Evolutionary conservation across 2,888 invertebrate genomes (phyloP), one percentile per base, ranked within the genome.

Genomic region (Nemurella pictetii): DNA sequence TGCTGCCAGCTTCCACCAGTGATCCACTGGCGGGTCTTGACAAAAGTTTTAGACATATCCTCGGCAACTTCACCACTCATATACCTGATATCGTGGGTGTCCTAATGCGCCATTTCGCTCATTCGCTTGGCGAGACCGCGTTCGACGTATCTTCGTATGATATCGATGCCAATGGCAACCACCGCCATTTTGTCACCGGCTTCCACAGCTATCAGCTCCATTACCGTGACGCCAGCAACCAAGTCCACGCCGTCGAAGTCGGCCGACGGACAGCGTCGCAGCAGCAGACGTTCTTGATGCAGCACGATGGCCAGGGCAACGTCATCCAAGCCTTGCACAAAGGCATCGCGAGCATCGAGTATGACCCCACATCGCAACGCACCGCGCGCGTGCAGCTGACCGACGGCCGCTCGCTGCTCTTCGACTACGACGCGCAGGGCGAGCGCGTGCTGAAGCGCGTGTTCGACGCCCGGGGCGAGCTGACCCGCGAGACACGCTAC

Each of bases 321-420:
- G 87, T 88, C 0, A 75, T 86, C 20, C 72, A 85, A 83, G 87
- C 87, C 0, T n/a, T 72, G 26, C 87, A 88, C 73, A 87, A 86
- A 77, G 73, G 84, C 20, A 87, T 88, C 74, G 2, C 80, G 7
- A 29, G 72, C 0, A 88, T 88, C 75, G 28, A 35, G 15, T 88
- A 88, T 74, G 84, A 88, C 78, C 87, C 87, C 0, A 84, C 85
- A 5, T 85, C 84, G 82, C 2, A 77, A 4, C 77, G 77, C 15
- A 7, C 27, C 4, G 5, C 25, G 4, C 1, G 5, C 2, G 26
- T 77, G 2, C 26, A 27, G 5, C 25, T 77, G 26, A 28, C 27
- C 1, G 27, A 77, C 28, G 77, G 77, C 2, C 4, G 25, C 5
- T 26, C 26, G 2, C 1, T 77, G 2, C 25, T 5, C 4, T 77